phyloP scores from a whole-genome alignment of 2,113 vertebrate genomes.

The Bungarus multicinctus region DNA sequence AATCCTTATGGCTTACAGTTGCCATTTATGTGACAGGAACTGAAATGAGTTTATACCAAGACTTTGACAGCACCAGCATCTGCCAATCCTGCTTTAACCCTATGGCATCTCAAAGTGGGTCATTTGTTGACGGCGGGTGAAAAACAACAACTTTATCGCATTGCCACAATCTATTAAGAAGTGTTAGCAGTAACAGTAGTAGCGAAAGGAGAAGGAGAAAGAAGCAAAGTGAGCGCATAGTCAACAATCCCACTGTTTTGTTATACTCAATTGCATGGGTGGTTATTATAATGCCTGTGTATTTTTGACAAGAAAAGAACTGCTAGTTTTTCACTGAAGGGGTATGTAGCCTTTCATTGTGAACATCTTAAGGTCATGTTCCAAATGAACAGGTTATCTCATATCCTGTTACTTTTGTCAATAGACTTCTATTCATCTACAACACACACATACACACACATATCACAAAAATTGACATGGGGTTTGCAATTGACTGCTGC shows the following conservation, averaged over 20 bases:
- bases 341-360: constrained; percentile 8
- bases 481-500: neutral
- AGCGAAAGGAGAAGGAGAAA: neutral
- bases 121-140: neutral
- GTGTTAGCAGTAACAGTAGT: neutral
- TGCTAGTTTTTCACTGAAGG: constrained; percentile 11
- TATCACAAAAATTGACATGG: neutral
- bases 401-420: neutral
- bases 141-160: neutral
- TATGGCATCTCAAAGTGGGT: neutral
- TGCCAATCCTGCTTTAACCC: neutral
- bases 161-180: neutral
- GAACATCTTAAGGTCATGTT: constrained; percentile 10
- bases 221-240: neutral
- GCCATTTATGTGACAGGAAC: neutral
- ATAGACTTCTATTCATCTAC: neutral
- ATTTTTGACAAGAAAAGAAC: constrained; percentile 11
- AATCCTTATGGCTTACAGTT: neutral
- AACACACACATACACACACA: fast-evolving
- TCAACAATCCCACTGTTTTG: neutral
- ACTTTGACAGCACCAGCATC: neutral
- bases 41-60: neutral
- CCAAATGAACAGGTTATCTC: neutral
- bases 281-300: neutral
- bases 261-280: neutral